Evolutionary conservation across 1,140 invertebrate species (phyloP), one percentile per base, ranked within the genome.

Genomic region (Orchesella cincta): DNA sequence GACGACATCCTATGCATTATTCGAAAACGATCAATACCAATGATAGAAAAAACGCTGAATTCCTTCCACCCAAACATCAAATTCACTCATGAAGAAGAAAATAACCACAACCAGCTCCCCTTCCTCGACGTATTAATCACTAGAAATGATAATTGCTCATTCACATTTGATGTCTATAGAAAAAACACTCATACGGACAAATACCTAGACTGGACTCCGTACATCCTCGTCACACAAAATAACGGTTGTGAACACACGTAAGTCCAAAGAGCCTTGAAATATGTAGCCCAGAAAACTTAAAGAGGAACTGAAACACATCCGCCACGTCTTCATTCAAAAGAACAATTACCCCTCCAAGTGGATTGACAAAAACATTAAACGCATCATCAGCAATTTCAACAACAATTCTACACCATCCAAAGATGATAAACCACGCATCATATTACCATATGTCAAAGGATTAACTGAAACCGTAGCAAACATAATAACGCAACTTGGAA

Each of bases 61-160:
- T 39, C 74, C 23, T 34, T 81, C 34, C 79, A 81, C 52, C 26
- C 18, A 26, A 31, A 62, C 29, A 80, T 82, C 12, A 23, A 78
- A 39, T 81, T 82, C 33, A 82, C 81, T 0, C 73, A 76, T 72
- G 81, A 83, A 74, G 73, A 28, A 57, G 76, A 82, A 79, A 62
- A 20, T 12, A 52, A 73, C 14, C 71, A 79, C 34, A 28, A 39
- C 26, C 28, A n/a, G n/a, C n/a, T n/a, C n/a, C 39, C 39, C 20
- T 46, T 46, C 20, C 20, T 46, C 8, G 39, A 46, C 20, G 39
- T 46, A 46, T 20, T 46, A 20, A 46, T 46, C 8, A 20, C 8
- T 12, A 46, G 39, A 20, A 46, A 8, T 8, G 39, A 46, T 12
- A 46, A 46, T 46, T 8, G 39, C 8, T 8, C 8, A 8, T 20